Evolutionary conservation across 1,140 invertebrate species (phyloP), one percentile per base, ranked within the genome.

Genomic region (Piezodorus guildinii): DNA sequence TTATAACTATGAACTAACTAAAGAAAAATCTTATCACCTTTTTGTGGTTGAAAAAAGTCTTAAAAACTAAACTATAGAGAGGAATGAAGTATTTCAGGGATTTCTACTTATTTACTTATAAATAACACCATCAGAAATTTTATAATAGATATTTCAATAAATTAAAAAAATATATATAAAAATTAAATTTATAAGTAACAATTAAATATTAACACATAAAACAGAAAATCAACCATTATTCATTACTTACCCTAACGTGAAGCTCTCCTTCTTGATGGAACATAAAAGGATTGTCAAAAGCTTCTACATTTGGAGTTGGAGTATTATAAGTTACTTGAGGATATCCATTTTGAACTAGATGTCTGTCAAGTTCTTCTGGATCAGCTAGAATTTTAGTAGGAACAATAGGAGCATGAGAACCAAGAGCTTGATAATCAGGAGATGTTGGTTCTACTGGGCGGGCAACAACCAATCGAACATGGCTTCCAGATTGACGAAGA

Each of bases 401-500:
- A 9, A 91, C 87, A 63, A 91, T 86, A 8, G 88, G 88, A 8
- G 87, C 88, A 70, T 83, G 82, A 65, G 83, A 86, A 21, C 82
- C 83, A 43, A 88, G 74, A 2, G 82, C 81, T 82, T 88, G 73
- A 68, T 77, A 78, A 69, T 85, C 83, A 39, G 79, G 78, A 16
- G 85, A 82, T 30, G 82, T 80, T 10, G 87, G 85, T 72, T 91
- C 88, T 16, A 90, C 81, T 14, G 88, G 87, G 65, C 94, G 79
- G 15, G 92, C 94, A 23, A 97, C 94, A 51, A 96, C 83, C 70
- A 97, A 81, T 64, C 92, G 81, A 60, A 96, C 91, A 71, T 87
- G 83, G 66, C 81, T 81, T 44, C 91, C 92, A 66, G 89, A 84
- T 77, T 94, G 91, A 30, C 94, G 81, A 67, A 96, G 79, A 62